Base-by-base conservation (phyloP, 1,140 invertebrate genomes). In the Tetramorium simillimum region DNA sequence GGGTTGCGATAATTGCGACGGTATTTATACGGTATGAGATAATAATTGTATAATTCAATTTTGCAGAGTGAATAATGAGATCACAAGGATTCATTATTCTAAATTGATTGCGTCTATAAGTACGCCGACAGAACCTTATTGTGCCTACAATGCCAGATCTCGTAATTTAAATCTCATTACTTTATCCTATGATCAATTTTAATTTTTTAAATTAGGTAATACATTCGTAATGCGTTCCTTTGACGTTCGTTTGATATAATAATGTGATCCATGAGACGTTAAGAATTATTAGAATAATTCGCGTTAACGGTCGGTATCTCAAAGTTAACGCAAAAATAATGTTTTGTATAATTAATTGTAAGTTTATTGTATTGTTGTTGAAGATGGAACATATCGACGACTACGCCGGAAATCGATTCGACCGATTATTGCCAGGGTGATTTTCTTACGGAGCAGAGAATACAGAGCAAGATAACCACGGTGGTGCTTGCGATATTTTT, bases 401-500 rank as follows among this genome's bases (percentile, higher is more conserved):
- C 76, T 21, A 69, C 90, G 24, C 65, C 90, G 5, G 89, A 91
- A 0, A 90, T 78, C 10, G 90, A 95, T 80, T 91, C 92, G 58
- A 91, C 93, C 4, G 91, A 95, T 86, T 96, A 94, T 46, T 97
- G 96, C 92, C 93, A 96, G 80, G 96, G 96, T 53, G 95, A 96
- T 78, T 95, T 96, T 37, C 94, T 96, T 73, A 94, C 94, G 49
- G 96, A 97, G 82, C 96, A 97, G 90, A 95, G 95, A 56, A 96
- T 96, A 40, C 97, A 97, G 87, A 96, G 96, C n/a, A 97, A 97
- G 88, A 97, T 98, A 89, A 97, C 97, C 1, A 97, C 97, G 14
- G 96, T 98, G 56, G 97, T 98, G 7, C 95, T 99, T 80, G 97
- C 97, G 40, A 98, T 98, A 95, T 98, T 99, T 94, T 98, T 99